Evolutionary conservation across 1,140 invertebrate species (phyloP).

Genomic region (Coenobita brevimanus): DNA sequence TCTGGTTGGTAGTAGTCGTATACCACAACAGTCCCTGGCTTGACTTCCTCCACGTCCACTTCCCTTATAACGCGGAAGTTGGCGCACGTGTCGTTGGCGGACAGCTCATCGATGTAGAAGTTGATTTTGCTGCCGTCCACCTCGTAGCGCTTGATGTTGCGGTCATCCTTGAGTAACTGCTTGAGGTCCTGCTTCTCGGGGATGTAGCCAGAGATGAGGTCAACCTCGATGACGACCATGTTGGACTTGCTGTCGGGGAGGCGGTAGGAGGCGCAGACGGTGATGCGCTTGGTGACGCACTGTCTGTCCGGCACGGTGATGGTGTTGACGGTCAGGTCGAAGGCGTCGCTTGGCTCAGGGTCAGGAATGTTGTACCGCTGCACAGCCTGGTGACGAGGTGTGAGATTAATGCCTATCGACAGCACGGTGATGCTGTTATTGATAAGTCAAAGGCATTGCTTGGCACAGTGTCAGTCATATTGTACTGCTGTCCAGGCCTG

Average conservation of each 20-base stretch:
- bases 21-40: conserved; percentile 79
- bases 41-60: conserved; percentile 75
- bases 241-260: neutral
- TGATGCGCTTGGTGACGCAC: conserved; percentile 17
- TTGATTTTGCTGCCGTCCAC: conserved; percentile 2
- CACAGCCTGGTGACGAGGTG: conserved; percentile 26
- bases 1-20: conserved; percentile 80
- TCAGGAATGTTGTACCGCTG: conserved; percentile 32
- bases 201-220: conserved; percentile 22
- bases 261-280: conserved; percentile 4
- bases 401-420: too few relatives aligned
- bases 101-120: conserved; percentile 6
- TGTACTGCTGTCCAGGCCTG: too few relatives aligned
- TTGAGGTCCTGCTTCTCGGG: conserved; percentile 7
- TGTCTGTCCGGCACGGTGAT: neutral
- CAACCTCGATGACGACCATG: conserved; percentile 26
- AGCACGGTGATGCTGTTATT: too few relatives aligned
- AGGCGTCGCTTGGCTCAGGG: neutral
- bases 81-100: conserved; percentile 72
- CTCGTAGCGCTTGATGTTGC: conserved; percentile 15
- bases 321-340: neutral
- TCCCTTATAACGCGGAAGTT: conserved; percentile 74
- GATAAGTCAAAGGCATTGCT: conserved; percentile 32
- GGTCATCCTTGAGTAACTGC: neutral
- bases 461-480: neutral